These are phyloP conservation scores for Hypena proboscidalis DNA, from an alignment of 2,888 invertebrate species.

Conservation along the genomic window DNA sequence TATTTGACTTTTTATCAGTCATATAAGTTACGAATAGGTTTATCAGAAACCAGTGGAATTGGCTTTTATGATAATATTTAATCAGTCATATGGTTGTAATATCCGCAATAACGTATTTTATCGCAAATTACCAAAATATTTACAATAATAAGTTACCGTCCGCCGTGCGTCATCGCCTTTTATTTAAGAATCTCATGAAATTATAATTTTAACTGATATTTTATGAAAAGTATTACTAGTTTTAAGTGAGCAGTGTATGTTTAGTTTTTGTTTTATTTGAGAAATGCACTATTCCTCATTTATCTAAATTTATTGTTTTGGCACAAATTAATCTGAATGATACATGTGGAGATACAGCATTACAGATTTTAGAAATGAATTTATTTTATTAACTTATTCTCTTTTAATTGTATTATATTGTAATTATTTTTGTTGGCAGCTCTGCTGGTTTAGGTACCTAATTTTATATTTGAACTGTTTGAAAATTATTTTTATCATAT, in stretches of 20 bases:
- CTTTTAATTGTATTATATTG: conserved; percentile 23
- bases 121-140: background rate
- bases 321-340: background rate
- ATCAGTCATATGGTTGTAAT: too few species aligned
- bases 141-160: conserved; percentile 26
- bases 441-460: conserved; percentile 28
- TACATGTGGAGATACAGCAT: conserved; percentile 22
- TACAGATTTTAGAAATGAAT: conserved; percentile 6
- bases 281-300: conserved; percentile 11
- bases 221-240: conserved; percentile 46
- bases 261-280: conserved; percentile 17
- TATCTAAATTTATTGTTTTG: background rate
- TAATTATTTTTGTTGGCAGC: conserved; percentile 34
- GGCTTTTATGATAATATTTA: background rate
- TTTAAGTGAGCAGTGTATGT: conserved; percentile 42
- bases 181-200: conserved; percentile 41
- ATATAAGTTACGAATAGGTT: too few species aligned
- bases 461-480: conserved; percentile 1
- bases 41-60: too few species aligned
- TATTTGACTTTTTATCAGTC: too few species aligned
- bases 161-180: conserved; percentile 30
- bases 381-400: conserved; percentile 1
- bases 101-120: too few species aligned
- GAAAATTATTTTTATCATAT: too few species aligned
- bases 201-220: conserved; percentile 33